Conservation (phyloP, 2,797 vertebrate genomes). For the Danio tinwini region DNA sequence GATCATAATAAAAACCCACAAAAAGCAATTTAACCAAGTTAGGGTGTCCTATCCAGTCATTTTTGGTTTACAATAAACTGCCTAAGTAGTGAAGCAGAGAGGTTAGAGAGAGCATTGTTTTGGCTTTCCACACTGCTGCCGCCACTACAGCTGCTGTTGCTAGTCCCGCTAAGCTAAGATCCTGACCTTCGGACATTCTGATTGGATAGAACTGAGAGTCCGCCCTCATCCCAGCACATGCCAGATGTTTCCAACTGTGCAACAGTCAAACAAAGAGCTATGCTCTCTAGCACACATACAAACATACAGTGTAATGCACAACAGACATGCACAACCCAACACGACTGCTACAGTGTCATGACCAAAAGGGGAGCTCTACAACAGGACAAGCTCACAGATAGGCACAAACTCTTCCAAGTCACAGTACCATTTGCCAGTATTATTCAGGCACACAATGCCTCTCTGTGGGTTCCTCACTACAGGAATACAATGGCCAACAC, state of each 20-base stretch:
- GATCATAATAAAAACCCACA: neutral
- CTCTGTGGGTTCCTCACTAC: conserved; percentile 75
- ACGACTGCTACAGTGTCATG: neutral
- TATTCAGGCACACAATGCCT: conserved; percentile 76
- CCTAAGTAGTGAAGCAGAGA: neutral
- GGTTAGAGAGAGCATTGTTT: conserved; percentile 25
- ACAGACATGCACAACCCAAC: conserved; percentile 20
- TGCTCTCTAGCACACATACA: conserved; percentile 46
- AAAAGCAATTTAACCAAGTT: conserved; percentile 11
- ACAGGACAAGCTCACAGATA: conserved; percentile 38
- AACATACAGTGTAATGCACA: conserved; percentile 32
- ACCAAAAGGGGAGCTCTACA: conserved; percentile 20
- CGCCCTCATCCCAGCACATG: conserved; percentile 51
- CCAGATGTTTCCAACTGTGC: conserved; percentile 79
- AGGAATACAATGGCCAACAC: conserved; percentile 64
- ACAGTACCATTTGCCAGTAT: conserved; percentile 75
- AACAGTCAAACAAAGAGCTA: conserved; percentile 64
- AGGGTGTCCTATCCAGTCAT: neutral
- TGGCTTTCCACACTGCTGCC: conserved; percentile 36
- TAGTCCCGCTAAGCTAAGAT: conserved; percentile 41
- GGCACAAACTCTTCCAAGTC: conserved; percentile 57
- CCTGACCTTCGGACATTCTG: conserved; percentile 43
- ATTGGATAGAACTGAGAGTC: conserved; percentile 50
- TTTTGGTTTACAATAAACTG: neutral
- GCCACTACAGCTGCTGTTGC: conserved; percentile 49